A percentile compares a stretch with the other conserved stretches of the same genome.
phyloP scores from a whole-genome alignment of 2,797 vertebrate species.

The Anguilla anguilla region DNA sequence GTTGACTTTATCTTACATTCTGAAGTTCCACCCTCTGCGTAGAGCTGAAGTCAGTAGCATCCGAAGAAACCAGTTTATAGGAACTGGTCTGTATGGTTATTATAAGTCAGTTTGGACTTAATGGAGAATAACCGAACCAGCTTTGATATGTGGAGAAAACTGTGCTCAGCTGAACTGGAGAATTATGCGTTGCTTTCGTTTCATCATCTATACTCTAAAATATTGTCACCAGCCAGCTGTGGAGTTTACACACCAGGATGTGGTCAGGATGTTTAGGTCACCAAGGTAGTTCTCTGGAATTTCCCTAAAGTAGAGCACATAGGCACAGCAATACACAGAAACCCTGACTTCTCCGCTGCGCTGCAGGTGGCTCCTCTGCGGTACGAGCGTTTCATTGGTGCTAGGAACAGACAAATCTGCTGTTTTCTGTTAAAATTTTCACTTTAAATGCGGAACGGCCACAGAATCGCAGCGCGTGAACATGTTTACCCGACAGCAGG shows the following conservation, averaged over 20 bases:
- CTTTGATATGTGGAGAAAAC: not conserved
- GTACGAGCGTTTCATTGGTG: constrained; percentile 10
- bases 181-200: no score
- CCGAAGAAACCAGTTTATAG: not conserved
- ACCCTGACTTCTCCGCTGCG: no score
- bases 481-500: not conserved
- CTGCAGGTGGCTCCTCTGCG: not conserved
- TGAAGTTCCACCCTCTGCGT: not conserved
- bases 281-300: not conserved
- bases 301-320: not conserved
- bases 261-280: not conserved
- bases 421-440: not conserved
- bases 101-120: not conserved
- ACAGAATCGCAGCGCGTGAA: not conserved
- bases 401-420: not conserved
- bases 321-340: not conserved
- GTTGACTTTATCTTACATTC: not conserved
- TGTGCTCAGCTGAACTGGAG: not conserved
- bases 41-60: not conserved
- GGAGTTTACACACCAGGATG: not conserved
- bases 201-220: not conserved
- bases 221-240: not conserved
- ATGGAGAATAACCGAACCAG: not conserved
- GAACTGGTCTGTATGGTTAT: not conserved
- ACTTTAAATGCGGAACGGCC: not conserved